Evolutionary conservation across 2,797 vertebrate species (phyloP), one percentile per base, ranked within the genome.

Genomic region (Heteromormyrus szaboi): DNA sequence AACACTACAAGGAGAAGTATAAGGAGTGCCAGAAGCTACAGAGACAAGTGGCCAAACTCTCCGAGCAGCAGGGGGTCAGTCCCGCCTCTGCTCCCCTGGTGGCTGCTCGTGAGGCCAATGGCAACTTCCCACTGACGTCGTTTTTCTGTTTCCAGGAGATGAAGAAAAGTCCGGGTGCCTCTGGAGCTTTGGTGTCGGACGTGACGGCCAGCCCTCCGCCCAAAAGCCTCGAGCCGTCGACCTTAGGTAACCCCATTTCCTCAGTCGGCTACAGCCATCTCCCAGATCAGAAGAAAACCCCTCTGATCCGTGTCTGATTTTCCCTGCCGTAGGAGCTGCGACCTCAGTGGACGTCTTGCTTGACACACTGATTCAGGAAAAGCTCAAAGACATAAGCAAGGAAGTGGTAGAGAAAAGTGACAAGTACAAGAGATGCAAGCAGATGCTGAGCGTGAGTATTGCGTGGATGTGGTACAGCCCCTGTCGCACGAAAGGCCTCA

Each of bases 1-100:
- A 99, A 90, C 98, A 99, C 95, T 99, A 99, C 94, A 99, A 98
- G 93, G 98, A 99, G 92, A 99, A 99, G 92, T 99, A 98, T 93
- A 99, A 99, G 94, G 99, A 99, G 91, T 99, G 98, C 90, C 98
- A 99, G 93, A 96, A 96, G 90, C 96, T 99, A 91, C 98, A 99
- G 91, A 99, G 97, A 92, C 98, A 99, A 96, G 96, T 99, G 91
- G 95, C 96, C 79, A 98, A 96, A 91, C 95, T 98, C 90, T 96
- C 96, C 81, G 98, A 99, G 54, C 97, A 94, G 90, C 96, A 97
- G 90, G 96, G 96, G 93, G 99, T 99, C 93, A 93, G 97, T 96
- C 76, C 46, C 5, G 33, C 9, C 44, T 7, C 83, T 14, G 7
- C 6, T 22, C 1, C 25, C 25, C 37, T 3, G 8, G n/a, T 3